These are phyloP conservation scores for Microtus montanus DNA, from an alignment of 2,113 vertebrate genomes.

Conservation along the genomic window DNA sequence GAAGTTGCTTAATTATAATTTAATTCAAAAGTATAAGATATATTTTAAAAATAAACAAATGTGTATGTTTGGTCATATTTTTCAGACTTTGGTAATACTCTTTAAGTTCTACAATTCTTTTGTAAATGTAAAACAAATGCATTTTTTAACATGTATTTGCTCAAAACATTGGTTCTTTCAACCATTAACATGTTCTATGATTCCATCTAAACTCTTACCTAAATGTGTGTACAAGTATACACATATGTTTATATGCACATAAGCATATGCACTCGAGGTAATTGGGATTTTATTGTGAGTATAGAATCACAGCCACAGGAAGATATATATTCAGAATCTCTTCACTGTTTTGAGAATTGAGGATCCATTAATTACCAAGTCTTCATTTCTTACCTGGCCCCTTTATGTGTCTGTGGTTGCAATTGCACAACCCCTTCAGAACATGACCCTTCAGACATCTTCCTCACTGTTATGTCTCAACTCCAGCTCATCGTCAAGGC, in stretches of 20 bases:
- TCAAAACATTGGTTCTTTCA: conserved; percentile 9
- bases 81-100: conserved; percentile 47
- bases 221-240: not conserved
- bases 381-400: not conserved
- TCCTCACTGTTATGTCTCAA: not conserved
- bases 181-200: not conserved
- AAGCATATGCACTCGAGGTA: not conserved
- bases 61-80: not conserved
- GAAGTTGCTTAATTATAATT: not conserved
- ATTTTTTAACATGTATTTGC: not conserved
- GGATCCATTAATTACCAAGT: not conserved
- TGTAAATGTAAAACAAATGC: not conserved
- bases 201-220: not conserved
- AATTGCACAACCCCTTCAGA: not conserved
- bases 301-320: not conserved
- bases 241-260: not conserved
- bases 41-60: not conserved
- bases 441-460: not conserved
- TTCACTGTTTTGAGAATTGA: not conserved
- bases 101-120: not conserved
- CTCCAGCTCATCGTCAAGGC: not conserved
- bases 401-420: not conserved
- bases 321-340: not conserved
- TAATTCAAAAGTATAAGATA: not conserved
- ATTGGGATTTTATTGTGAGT: not conserved